Evolutionary conservation across 37 sponge, comb jelly and placozoan genomes (phyloP).

Genomic region (Theonella swinhoei): DNA sequence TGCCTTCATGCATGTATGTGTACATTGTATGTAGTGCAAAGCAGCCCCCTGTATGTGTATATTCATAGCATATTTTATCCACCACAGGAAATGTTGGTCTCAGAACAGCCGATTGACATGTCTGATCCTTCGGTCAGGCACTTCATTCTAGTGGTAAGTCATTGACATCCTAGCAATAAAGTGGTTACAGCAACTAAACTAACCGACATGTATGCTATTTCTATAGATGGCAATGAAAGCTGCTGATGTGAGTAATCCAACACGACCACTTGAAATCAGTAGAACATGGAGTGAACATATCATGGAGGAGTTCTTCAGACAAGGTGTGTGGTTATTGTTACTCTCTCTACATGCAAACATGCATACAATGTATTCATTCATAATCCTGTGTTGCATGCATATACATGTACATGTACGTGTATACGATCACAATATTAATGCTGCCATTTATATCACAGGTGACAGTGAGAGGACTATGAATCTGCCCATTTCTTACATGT

Average conservation of each 20-base stretch:
- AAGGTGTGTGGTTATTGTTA: slow-evolving; percentile 60
- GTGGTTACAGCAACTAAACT: too few relatives aligned
- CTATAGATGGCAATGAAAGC: slow-evolving; percentile 75
- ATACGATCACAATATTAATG: too few relatives aligned
- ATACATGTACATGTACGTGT: too few relatives aligned
- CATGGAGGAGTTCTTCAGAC: slow-evolving; percentile 86
- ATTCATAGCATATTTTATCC: too few relatives aligned
- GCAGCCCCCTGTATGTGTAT: neutral
- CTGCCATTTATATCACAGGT: slow-evolving; percentile 11
- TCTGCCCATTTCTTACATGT: slow-evolving; percentile 69
- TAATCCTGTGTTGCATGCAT: neutral
- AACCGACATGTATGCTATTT: neutral
- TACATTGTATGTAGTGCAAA: neutral
- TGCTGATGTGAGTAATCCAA: slow-evolving; percentile 85
- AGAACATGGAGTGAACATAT: slow-evolving; percentile 72
- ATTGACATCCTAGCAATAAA: too few relatives aligned
- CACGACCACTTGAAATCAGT: slow-evolving; percentile 40
- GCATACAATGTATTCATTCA: neutral
- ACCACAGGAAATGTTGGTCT: slow-evolving; percentile 13
- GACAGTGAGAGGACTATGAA: slow-evolving; percentile 64
- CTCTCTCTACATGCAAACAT: too few relatives aligned
- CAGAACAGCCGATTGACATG: slow-evolving; percentile 17
- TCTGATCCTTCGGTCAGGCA: slow-evolving; percentile 8
- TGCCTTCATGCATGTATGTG: neutral
- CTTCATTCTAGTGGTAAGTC: slow-evolving; percentile 47